Evolutionary conservation across 2,797 vertebrate genomes (phyloP).

Genomic region (Enteromius mattozi): DNA sequence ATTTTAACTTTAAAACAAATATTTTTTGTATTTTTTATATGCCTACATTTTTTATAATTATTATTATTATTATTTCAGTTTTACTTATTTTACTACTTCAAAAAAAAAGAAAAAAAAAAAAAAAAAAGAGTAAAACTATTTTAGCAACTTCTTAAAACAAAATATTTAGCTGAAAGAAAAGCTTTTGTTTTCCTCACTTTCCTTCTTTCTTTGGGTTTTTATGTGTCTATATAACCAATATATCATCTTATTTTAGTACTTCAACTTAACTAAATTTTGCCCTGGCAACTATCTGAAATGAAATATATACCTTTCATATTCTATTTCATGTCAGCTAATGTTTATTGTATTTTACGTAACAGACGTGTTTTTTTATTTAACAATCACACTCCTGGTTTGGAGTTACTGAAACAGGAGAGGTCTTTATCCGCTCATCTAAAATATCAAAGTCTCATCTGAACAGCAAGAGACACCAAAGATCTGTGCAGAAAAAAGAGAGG

Average conservation of each 20-base stretch:
- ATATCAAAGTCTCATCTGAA: constrained; percentile 5
- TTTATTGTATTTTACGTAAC: background rate
- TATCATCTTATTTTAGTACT: background rate
- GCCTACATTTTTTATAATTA: background rate
- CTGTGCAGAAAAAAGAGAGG: background rate
- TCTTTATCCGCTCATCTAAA: constrained; percentile 21
- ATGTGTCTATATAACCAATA: background rate
- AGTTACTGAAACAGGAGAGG: constrained; percentile 11
- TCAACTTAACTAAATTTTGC: background rate
- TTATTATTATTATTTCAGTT: background rate
- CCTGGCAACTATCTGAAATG: background rate
- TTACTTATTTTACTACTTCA: background rate
- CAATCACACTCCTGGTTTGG: background rate
- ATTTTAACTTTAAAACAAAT: no score
- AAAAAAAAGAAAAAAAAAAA: no score
- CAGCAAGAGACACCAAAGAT: background rate
- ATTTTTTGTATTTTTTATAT: background rate
- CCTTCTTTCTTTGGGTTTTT: background rate
- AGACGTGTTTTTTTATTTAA: background rate
- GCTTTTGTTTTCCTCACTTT: background rate
- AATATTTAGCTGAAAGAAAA: background rate
- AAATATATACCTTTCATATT: background rate
- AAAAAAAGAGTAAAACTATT: no score
- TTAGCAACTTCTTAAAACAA: background rate
- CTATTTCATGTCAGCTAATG: background rate